phyloP scores from a whole-genome alignment of 2,888 invertebrate species.

The Tipula unca region DNA sequence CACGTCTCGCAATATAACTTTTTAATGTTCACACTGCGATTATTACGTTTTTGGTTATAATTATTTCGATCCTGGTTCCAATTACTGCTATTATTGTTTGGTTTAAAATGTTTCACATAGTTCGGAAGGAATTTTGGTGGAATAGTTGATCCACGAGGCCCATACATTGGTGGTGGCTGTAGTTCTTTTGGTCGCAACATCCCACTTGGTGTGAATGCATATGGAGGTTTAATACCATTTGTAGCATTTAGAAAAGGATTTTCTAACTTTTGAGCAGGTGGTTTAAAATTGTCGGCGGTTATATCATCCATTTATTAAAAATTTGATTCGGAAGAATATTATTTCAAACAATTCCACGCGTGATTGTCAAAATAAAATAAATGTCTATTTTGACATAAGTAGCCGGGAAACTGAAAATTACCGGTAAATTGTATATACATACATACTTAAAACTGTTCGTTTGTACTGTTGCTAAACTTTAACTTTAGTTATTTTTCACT shows the following conservation, averaged over 20 bases:
- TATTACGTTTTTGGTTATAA: background rate
- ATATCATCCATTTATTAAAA: background rate
- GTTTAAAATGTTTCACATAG: constrained; percentile 15
- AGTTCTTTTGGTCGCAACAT: constrained; percentile 36
- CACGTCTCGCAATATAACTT: constrained; percentile 67
- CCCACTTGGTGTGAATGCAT: constrained; percentile 37
- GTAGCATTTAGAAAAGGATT: background rate
- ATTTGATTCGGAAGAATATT: background rate
- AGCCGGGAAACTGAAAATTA: background rate
- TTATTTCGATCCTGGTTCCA: background rate
- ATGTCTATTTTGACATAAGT: background rate
- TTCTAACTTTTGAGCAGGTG: background rate
- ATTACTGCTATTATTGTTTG: background rate
- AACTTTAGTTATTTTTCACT: too few species aligned
- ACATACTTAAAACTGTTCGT: too few species aligned
- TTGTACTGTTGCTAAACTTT: too few species aligned
- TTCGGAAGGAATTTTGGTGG: constrained; percentile 32
- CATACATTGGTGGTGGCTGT: constrained; percentile 42
- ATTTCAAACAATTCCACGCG: background rate
- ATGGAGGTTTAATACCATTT: constrained; percentile 22
- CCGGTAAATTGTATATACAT: background rate
- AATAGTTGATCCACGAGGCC: constrained; percentile 37
- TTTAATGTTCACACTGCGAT: background rate
- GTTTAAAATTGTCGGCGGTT: background rate
- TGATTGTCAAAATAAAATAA: background rate